Evolutionary conservation across 2,113 vertebrate species (phyloP), one percentile per base, ranked within the genome.

Genomic region (Amia ocellicauda): DNA sequence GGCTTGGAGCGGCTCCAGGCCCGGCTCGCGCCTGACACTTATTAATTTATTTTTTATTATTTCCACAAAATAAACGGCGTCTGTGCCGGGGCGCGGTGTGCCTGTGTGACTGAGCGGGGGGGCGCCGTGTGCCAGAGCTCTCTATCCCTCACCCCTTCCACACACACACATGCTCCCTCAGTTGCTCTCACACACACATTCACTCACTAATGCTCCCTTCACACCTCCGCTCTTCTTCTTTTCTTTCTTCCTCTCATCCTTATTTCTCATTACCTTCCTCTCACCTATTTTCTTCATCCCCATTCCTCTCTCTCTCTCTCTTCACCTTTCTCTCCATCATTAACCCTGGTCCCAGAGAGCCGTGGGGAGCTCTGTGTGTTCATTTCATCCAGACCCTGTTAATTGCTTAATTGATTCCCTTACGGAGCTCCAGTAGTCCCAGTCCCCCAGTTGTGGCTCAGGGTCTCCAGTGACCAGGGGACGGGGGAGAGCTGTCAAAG

Each of bases 251-350:
- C 60, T 58, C 56, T 70, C 67, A 63, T 59, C 57, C 61, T 31
- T 54, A 69, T n/a, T n/a, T n/a, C n/a, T n/a, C n/a, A n/a, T n/a
- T n/a, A n/a, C n/a, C 65, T 72, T 78, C 71, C 77, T 80, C 73
- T 65, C 22, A 60, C 66, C 54, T 74, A 74, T 76, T 76, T 51
- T 56, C 73, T 76, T 81, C 82, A 75, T 72, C 70, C 67, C 22
- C 69, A 53, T 68, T 71, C 45, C 61, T 64, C 66, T 67, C 63
- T 47, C 26, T 28, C 55, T n/a, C 19, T 74, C 75, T 70, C 77
- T 64, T 47, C 29, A 50, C 65, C 60, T 41, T 57, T 42, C 20
- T 45, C 43, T 60, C n/a, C n/a, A n/a, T n/a, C n/a, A n/a, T n/a
- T n/a, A n/a, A n/a, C n/a, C n/a, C n/a, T n/a, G n/a, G n/a, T n/a